These are phyloP conservation scores for Pandion haliaetus DNA, from an alignment of 2,113 vertebrate genomes.

Conservation along the genomic window DNA sequence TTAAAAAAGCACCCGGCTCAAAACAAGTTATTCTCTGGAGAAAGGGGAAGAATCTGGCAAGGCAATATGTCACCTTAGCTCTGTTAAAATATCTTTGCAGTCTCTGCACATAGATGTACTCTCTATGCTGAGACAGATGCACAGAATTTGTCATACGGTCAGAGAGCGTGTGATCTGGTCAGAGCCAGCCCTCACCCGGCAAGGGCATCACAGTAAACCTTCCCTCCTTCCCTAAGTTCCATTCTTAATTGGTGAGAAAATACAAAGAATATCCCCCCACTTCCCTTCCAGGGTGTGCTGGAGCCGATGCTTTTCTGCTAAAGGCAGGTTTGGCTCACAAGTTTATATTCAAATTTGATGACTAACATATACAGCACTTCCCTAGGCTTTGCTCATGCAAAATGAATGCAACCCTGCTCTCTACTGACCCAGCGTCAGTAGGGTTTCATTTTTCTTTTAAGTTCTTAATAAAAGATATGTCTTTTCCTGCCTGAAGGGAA, in stretches of 20 bases:
- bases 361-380: slow-evolving; percentile 25
- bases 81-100: neutral
- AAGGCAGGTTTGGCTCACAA: neutral
- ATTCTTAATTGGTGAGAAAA: neutral
- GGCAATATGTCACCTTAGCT: neutral
- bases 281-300: neutral
- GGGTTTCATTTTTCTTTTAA: slow-evolving; percentile 16
- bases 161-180: neutral
- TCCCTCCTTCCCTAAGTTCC: neutral
- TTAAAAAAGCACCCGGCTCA: neutral
- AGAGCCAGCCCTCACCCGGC: neutral
- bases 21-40: neutral
- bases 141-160: neutral
- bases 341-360: slow-evolving; percentile 39
- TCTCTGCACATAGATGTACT: neutral
- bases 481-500: neutral
- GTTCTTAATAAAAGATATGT: slow-evolving; percentile 5
- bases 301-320: neutral
- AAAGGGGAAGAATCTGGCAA: neutral
- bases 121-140: neutral
- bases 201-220: neutral
- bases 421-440: neutral
- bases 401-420: slow-evolving; percentile 10
- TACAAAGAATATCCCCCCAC: neutral
- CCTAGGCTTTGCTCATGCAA: slow-evolving; percentile 9